phyloP scores from a whole-genome alignment of 1,140 invertebrate genomes.

The Camponotus floridanus region DNA sequence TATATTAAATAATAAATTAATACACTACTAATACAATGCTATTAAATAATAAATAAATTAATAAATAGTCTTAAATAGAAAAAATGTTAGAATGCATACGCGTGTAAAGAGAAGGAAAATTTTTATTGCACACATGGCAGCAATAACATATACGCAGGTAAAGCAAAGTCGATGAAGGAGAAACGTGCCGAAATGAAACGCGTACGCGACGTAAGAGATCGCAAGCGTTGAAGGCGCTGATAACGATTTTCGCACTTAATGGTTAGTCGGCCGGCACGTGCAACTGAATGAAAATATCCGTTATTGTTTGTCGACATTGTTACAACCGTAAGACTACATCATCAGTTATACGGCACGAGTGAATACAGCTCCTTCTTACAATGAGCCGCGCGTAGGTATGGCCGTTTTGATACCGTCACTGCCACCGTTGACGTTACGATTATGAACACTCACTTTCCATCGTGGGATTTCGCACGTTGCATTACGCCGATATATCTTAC shows the following conservation, averaged over 20 bases:
- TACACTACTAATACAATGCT: too few species aligned
- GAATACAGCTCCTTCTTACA: slow-evolving; percentile 20
- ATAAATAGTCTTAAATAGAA: too few species aligned
- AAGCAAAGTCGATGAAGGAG: not conserved
- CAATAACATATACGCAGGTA: not conserved
- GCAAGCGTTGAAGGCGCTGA: not conserved
- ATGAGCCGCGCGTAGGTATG: not conserved
- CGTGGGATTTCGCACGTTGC: not conserved
- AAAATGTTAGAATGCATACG: too few species aligned
- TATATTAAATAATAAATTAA: too few species aligned
- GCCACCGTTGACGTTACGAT: not conserved
- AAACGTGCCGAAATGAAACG: not conserved
- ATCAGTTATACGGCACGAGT: slow-evolving; percentile 24
- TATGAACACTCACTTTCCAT: not conserved
- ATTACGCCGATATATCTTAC: not conserved
- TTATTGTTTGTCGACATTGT: slow-evolving; percentile 39
- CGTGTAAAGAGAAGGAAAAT: not conserved
- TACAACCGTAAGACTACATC: slow-evolving; percentile 29
- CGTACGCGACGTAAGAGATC: not conserved
- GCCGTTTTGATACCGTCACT: not conserved
- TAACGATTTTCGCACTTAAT: slow-evolving; percentile 24
- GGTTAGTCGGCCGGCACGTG: slow-evolving; percentile 26
- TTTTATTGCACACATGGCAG: not conserved
- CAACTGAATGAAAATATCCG: slow-evolving; percentile 20
- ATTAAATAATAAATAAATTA: too few species aligned